phyloP scores from a whole-genome alignment of 2,113 vertebrate genomes.

The Stercorarius parasiticus region DNA sequence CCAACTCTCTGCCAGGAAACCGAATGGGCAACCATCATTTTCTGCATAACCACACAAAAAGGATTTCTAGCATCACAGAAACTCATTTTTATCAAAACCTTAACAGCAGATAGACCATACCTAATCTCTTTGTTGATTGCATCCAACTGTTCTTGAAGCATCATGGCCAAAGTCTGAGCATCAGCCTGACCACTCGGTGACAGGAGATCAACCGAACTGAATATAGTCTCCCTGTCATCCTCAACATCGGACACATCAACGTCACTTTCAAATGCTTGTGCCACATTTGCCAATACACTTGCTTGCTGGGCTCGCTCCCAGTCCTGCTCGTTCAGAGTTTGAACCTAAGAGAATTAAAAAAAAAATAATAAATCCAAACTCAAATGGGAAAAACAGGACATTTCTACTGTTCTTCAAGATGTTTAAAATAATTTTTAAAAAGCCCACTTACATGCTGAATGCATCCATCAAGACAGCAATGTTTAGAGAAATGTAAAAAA shows the following conservation, averaged over 20 bases:
- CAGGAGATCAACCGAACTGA: slow-evolving; percentile 90
- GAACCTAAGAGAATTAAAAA: slow-evolving; percentile 78
- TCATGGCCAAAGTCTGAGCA: slow-evolving; percentile 93
- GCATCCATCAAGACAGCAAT: slow-evolving; percentile 65
- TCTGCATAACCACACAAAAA: not conserved
- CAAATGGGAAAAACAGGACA: not conserved
- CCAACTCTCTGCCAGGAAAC: not conserved
- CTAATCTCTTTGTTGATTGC: slow-evolving; percentile 99
- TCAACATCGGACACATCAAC: slow-evolving; percentile 90
- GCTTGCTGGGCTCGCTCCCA: slow-evolving; percentile 98
- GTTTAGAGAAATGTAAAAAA: slow-evolving; percentile 13
- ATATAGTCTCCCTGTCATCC: slow-evolving; percentile 89
- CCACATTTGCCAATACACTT: slow-evolving; percentile 93
- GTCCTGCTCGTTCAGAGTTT: slow-evolving; percentile 96
- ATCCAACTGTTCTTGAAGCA: slow-evolving; percentile 98
- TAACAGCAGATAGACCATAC: slow-evolving; percentile 46
- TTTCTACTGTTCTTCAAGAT: not conserved
- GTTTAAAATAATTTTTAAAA: not conserved
- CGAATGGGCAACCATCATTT: not conserved
- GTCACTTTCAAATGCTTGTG: slow-evolving; percentile 95
- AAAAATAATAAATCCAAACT: not conserved
- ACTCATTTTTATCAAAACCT: not conserved
- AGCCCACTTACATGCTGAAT: slow-evolving; percentile 76
- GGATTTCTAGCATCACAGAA: not conserved
- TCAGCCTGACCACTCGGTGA: slow-evolving; percentile 95